phyloP scores from a whole-genome alignment of 2,888 invertebrate genomes.

The Zygaena filipendulae region DNA sequence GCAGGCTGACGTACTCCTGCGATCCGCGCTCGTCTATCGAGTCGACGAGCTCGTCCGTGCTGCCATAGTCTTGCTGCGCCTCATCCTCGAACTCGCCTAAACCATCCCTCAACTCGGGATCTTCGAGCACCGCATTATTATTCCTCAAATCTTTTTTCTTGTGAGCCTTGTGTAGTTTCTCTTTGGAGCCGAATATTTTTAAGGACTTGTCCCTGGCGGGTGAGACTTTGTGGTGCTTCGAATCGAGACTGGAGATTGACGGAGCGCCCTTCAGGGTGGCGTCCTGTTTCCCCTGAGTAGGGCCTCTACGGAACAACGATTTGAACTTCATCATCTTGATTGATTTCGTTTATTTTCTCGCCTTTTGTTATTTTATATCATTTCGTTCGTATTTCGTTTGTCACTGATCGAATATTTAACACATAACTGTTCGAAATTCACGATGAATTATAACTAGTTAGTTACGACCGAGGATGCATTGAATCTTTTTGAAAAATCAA shows the following conservation, averaged over 20 bases:
- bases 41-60: slow-evolving; percentile 48
- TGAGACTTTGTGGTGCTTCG: slow-evolving; percentile 67
- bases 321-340: slow-evolving; percentile 90
- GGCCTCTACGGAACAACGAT: slow-evolving; percentile 91
- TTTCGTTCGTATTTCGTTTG: slow-evolving; percentile 49
- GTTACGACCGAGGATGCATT: no score
- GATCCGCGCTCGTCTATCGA: slow-evolving; percentile 53
- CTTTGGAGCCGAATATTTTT: slow-evolving; percentile 65
- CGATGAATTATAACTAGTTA: no score
- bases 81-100: slow-evolving; percentile 46
- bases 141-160: slow-evolving; percentile 60
- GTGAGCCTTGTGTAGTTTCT: slow-evolving; percentile 59
- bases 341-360: no score
- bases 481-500: no score
- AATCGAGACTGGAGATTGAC: slow-evolving; percentile 74
- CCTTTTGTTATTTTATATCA: no score
- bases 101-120: slow-evolving; percentile 51
- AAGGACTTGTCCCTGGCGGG: slow-evolving; percentile 52
- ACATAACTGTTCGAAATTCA: no score
- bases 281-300: slow-evolving; percentile 69
- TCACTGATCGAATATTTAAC: slow-evolving; percentile 49
- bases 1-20: slow-evolving; percentile 59
- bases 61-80: slow-evolving; percentile 44
- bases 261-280: slow-evolving; percentile 69
- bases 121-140: slow-evolving; percentile 60